Base-by-base conservation (phyloP, 2,797 vertebrate species). In the Cirrhinus molitorella region DNA sequence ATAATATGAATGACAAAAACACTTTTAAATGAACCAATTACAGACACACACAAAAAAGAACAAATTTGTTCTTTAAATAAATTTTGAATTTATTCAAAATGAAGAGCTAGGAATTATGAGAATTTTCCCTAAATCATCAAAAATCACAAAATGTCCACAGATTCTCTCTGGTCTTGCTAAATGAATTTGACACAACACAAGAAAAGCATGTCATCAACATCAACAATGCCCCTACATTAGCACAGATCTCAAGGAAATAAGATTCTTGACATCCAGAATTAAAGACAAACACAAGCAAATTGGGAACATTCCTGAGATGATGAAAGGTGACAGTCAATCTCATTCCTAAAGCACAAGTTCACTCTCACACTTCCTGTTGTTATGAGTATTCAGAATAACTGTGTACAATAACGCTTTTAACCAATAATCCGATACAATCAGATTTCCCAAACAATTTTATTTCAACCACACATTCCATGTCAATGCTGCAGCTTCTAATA, bases 251-350 rank as follows among this genome's bases (percentile, higher is more conserved):
- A 1, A 28, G 55, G 25, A 47, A 49, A 61, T 72, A 49, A 81
- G 25, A 81, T 81, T 65, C 43, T 81, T 73, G 16, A 81, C 9
- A 1, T 65, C 21, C 28, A 49, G 21, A 72, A 81, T 65, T 51
- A 73, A 73, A 81, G 71, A 80, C 23, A 37, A 65, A 59, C 7
- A 51, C 59, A 23, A 13, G 51, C 4, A 55, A 14, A 70, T 21
- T 16, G 13, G 17, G 40, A 72, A 61, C 53, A 49, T 71, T 80
- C 53, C 66, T 31, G 79, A 57, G 17, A 61, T 45, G 37, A 70
- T 55, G 28, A 49, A 67, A 67, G 28, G 16, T 51, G 28, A 37
- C 14, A 40, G 63, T 40, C 9, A 49, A 25, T 77, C 55, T 53
- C 1, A 53, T 74, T 53, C 16, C 47, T 72, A 12, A 71, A 23